Conservation (phyloP, 2,888 invertebrate species). For the Calliopum simillimum region DNA sequence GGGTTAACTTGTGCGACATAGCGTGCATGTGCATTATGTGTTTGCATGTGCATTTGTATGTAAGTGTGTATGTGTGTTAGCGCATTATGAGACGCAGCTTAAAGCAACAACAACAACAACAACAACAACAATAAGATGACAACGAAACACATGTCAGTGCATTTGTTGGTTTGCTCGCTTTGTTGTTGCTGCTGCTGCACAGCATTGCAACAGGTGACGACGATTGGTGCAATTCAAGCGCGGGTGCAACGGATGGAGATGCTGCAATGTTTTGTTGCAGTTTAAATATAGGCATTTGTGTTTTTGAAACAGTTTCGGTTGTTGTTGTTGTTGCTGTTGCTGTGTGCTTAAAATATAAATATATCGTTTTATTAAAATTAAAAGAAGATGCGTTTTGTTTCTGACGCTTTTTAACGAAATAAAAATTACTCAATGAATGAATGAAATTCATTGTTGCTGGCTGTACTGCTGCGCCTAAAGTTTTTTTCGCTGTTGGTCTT, state of each 20-base stretch:
- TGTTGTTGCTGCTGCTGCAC: no score
- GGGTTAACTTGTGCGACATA: slow-evolving; percentile 64
- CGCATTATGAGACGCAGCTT: no score
- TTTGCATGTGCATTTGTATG: neutral
- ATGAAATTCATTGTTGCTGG: no score
- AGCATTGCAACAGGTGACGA: no score
- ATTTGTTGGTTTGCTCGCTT: no score
- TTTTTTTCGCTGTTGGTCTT: neutral
- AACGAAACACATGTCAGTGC: neutral
- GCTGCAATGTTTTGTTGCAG: slow-evolving; percentile 33
- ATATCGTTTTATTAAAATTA: neutral
- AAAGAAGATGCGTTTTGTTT: no score
- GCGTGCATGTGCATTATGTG: slow-evolving; percentile 19
- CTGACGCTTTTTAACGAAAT: no score
- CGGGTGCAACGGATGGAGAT: no score
- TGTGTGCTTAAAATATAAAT: neutral
- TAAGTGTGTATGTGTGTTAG: neutral
- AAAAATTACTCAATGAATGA: no score
- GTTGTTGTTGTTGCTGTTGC: slow-evolving; percentile 1
- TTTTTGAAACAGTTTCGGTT: no score
- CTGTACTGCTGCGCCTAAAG: neutral
- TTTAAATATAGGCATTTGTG: slow-evolving; percentile 21
- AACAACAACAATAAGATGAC: slow-evolving; percentile 18
- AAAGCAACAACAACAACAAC: neutral
- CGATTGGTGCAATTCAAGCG: no score